Conservation (phyloP, 2,888 invertebrate species). For the Tachina lurida region DNA sequence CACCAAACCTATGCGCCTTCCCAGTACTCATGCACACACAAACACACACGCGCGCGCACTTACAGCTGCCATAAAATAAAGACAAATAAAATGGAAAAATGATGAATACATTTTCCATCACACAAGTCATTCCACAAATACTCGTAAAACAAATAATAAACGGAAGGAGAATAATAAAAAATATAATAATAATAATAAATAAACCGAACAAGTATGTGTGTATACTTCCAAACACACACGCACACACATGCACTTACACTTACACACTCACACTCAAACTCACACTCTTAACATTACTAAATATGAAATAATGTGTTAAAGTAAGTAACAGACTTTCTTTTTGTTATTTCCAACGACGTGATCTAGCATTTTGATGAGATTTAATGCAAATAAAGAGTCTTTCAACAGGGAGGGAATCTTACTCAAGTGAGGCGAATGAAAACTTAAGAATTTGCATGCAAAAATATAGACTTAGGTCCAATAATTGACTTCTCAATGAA, state of each 20-base stretch:
- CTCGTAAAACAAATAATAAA: slow-evolving; percentile 41
- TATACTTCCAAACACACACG: background rate
- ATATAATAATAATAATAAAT: slow-evolving; percentile 35
- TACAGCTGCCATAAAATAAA: background rate
- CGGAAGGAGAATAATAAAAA: slow-evolving; percentile 1
- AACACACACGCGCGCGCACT: background rate
- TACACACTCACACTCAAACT: background rate
- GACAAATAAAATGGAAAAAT: slow-evolving; percentile 23
- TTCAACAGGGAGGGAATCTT: no score
- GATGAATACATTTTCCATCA: slow-evolving; percentile 46
- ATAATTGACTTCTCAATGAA: no score
- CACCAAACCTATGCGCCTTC: background rate
- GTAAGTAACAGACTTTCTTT: slow-evolving; percentile 36
- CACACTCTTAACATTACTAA: background rate
- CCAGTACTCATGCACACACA: background rate
- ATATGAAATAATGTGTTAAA: slow-evolving; percentile 47
- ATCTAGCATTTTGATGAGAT: slow-evolving; percentile 52
- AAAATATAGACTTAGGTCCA: no score
- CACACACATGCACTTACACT: background rate
- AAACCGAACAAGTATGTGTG: slow-evolving; percentile 32
- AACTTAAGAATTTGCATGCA: no score
- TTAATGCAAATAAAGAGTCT: slow-evolving; percentile 18
- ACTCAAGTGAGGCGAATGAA: no score
- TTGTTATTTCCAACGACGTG: slow-evolving; percentile 50
- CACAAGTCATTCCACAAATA: slow-evolving; percentile 15